Evolutionary conservation across 2,888 invertebrate species (phyloP), one percentile per base, ranked within the genome.

Genomic region (Cacoxenus indagator): DNA sequence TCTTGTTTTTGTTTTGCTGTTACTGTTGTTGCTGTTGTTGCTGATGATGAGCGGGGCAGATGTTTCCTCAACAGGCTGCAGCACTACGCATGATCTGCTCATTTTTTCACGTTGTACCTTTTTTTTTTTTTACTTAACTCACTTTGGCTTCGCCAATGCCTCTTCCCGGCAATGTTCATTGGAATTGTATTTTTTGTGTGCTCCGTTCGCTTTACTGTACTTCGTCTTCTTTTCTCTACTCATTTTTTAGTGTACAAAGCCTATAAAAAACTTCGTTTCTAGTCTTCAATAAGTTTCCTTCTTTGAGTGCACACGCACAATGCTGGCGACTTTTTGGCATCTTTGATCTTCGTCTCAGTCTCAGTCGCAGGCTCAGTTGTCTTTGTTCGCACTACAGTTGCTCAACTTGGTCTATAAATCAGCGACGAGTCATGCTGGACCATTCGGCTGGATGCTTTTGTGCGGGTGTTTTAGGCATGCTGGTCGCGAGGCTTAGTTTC

Each of bases 51-150:
- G 80, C 80, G 82, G 80, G 82, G 80, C 80, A 81, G 82, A 81
- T 81, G 80, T 81, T 81, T 81, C 80, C 80, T 77, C 74, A 78
- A 77, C 82, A 81, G 80, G 78, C 57, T 67, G 69, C 71, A 78
- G 77, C 80, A 80, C 80, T 76, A 77, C 76, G 76, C 73, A 76
- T 64, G 70, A 82, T 82, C 81, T 72, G 78, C 68, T 76, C 76
- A 73, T 68, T 74, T 72, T 62, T 62, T 62, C 8, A 45, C 19
- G 19, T 29, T 59, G 17, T 43, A 9, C 22, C 22, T 37, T 37
- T 37, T 37, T 37, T n/a, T 37, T 61, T 11, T 31, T 59, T 17
- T 14, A 14, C 5, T 17, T 59, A 5, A 37, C 22, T 59, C 24
- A 9, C 37, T 61, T 61, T 29, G 9, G 17, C 51, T 51, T 51